These are phyloP conservation scores for Lacerta bilineata DNA, from an alignment of 2,797 vertebrate genomes.

Conservation along the genomic window DNA sequence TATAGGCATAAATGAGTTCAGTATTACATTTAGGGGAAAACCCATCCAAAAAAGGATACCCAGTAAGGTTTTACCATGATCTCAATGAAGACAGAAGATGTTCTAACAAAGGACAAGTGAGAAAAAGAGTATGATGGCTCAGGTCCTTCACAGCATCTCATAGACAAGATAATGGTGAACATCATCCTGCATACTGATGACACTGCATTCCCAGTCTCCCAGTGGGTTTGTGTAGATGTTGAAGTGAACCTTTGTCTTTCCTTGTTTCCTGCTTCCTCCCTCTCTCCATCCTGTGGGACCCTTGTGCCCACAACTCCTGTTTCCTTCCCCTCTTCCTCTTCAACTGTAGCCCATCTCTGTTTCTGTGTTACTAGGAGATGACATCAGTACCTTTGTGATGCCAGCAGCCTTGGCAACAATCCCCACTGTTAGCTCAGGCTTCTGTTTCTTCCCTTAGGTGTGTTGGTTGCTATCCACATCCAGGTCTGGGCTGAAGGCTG, in stretches of 20 bases:
- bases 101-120: too few species aligned
- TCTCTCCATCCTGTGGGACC: neutral
- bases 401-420: neutral
- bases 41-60: too few species aligned
- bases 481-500: neutral
- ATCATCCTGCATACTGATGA: neutral
- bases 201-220: neutral
- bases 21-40: neutral
- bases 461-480: neutral
- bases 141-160: neutral
- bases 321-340: neutral
- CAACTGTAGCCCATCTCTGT: neutral
- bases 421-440: neutral
- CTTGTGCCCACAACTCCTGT: neutral
- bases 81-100: too few species aligned
- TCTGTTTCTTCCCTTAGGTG: neutral
- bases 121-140: too few species aligned
- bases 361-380: neutral
- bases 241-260: neutral
- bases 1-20: neutral
- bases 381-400: neutral
- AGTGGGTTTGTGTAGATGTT: neutral
- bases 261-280: neutral
- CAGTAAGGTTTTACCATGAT: too few species aligned
- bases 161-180: neutral